Base-by-base conservation (phyloP, 2,113 vertebrate species). In the Corydoras sp. region DNA sequence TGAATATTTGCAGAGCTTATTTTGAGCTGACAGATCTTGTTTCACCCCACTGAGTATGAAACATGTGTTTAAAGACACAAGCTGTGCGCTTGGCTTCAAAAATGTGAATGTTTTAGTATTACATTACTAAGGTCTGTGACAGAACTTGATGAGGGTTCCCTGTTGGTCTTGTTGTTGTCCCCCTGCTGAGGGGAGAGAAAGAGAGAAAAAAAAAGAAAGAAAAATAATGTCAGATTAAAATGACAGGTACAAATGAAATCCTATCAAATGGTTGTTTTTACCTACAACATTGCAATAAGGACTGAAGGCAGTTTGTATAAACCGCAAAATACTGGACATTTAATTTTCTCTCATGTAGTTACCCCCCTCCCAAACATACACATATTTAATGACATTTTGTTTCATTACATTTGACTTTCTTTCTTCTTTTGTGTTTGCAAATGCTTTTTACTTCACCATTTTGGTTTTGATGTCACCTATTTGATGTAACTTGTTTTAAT, bases 11-110 rank as follows among this genome's bases (percentile, higher is more conserved):
- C 61, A 2, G 30, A 5, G 7, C 32, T n/a, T 58, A 15, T 64
- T 67, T 49, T 13, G 62, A 15, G 49, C 49, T 75, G 66, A 10
- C 49, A 58, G 71, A 60, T 65, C 65, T 48, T 13, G 10, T 24
- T 48, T 58, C 48, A 18, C 62, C 48, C 43, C 49, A 66, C 56
- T 24, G 50, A 66, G 63, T 14, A 30, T 48, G 49, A 50, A 48
- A 67, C 64, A 54, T 73, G 48, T 68, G 72, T 62, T 67, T 69
- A 68, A 68, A 74, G 35, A 12, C 4, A 53, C 24, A 5, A 15
- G 62, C 48, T 53, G 29, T 8, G 32, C 11, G 2, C 24, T n/a
- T 15, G 55, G 29, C n/a, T 31, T 35, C 62, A 4, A 53, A 43
- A 14, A 7, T 9, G 12, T 10, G 48, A 70, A 61, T 51, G 68